Conservation (phyloP, 2,113 vertebrate species). For the Gasterosteus aculeatus region DNA sequence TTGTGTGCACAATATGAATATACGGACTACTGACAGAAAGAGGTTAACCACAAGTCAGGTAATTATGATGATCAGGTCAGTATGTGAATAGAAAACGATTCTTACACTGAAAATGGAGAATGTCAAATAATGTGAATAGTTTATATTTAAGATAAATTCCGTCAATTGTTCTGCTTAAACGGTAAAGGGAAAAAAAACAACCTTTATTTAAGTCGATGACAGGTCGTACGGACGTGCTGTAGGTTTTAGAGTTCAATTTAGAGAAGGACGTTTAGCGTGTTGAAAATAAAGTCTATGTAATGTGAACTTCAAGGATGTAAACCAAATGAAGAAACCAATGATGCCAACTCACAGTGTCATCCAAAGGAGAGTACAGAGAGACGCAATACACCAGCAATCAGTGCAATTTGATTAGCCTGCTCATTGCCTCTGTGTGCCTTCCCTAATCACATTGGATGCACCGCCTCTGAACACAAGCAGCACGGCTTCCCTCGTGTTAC, state of each 20-base stretch:
- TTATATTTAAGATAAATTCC: background rate
- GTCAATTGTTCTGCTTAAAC: background rate
- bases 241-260: background rate
- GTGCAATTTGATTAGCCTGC: conserved; percentile 68
- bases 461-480: conserved; percentile 56
- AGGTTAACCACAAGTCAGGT: background rate
- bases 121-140: background rate
- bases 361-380: conserved; percentile 39
- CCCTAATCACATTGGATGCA: conserved; percentile 68
- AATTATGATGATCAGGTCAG: background rate
- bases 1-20: conserved; percentile 4
- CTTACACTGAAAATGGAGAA: background rate
- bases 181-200: background rate
- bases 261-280: conserved; percentile 13
- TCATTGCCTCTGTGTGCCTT: conserved; percentile 60
- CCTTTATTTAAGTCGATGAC: background rate
- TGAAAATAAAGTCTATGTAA: conserved; percentile 17
- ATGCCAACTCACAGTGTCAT: conserved; percentile 26
- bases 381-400: conserved; percentile 60
- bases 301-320: conserved; percentile 30
- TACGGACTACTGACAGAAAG: conserved; percentile 4
- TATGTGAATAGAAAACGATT: background rate
- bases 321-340: conserved; percentile 45
- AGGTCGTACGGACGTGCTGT: background rate
- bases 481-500: conserved; percentile 57